These are phyloP conservation scores for Lepilemur septentrionalis DNA, from an alignment of 2,797 vertebrate genomes.

Conservation along the genomic window DNA sequence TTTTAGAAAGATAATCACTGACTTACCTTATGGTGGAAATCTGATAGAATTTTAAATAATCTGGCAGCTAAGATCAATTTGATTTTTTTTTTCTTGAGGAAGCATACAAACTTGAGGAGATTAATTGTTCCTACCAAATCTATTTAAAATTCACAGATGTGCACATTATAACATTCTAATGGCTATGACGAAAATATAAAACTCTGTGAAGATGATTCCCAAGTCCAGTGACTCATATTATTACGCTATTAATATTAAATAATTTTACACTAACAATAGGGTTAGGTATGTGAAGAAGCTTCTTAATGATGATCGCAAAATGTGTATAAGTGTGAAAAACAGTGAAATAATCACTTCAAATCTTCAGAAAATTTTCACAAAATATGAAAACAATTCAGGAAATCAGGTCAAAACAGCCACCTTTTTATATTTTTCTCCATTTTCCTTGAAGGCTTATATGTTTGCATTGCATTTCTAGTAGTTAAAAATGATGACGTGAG, in stretches of 20 bases:
- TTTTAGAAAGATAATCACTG: background rate
- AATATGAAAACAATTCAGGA: background rate
- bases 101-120: background rate
- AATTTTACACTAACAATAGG: background rate
- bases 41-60: constrained; percentile 4
- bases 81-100: constrained; percentile 28
- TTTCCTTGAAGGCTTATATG: background rate
- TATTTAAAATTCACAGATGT: background rate
- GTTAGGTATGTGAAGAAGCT: background rate
- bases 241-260: background rate
- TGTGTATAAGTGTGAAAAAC: background rate
- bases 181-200: background rate
- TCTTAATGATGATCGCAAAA: background rate
- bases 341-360: background rate
- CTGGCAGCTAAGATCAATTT: background rate
- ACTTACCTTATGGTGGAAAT: background rate
- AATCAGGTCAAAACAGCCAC: background rate
- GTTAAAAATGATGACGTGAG: background rate
- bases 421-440: background rate
- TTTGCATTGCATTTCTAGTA: background rate
- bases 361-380: background rate
- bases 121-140: background rate
- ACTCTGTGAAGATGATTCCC: background rate
- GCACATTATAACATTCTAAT: background rate
- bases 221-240: background rate